These are phyloP conservation scores for Puntigrus tetrazona DNA, from an alignment of 2,113 vertebrate genomes.

Conservation along the genomic window DNA sequence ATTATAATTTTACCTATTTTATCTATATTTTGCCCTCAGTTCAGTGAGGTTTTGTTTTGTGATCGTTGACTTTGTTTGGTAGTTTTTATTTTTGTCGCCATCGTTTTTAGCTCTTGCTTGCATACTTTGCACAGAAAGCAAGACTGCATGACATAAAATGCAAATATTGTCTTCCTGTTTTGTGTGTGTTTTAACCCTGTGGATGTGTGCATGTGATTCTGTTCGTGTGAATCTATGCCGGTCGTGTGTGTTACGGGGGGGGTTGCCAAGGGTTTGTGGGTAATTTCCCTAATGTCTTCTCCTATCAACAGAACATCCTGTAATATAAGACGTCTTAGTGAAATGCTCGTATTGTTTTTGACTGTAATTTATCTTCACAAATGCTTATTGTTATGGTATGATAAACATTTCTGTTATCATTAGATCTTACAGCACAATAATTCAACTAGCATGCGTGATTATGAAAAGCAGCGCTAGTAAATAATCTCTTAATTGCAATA, in stretches of 20 bases:
- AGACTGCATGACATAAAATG: background rate
- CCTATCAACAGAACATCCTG: constrained; percentile 53
- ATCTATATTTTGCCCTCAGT: no score
- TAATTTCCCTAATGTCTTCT: constrained; percentile 57
- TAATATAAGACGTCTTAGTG: constrained; percentile 40
- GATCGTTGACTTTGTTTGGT: background rate
- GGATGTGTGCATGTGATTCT: background rate
- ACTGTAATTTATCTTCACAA: constrained; percentile 49
- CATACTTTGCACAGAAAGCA: constrained; percentile 43
- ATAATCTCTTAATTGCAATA: constrained; percentile 65
- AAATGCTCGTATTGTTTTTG: constrained; percentile 41
- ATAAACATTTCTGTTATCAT: constrained; percentile 55
- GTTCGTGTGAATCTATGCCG: constrained; percentile 5
- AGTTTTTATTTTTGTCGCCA: constrained; percentile 10
- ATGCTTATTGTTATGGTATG: constrained; percentile 21
- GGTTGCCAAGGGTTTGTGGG: constrained; percentile 36
- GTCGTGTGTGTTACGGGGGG: constrained; percentile 29
- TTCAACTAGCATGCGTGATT: constrained; percentile 30
- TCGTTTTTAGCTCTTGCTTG: constrained; percentile 49
- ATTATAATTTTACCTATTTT: background rate
- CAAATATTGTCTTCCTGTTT: constrained; percentile 39
- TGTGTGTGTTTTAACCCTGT: background rate
- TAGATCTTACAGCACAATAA: constrained; percentile 50
- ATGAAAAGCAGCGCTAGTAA: constrained; percentile 59
- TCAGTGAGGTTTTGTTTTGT: background rate